Conservation (phyloP, 1,140 invertebrate genomes). For the Drosophila nigrodunni region DNA sequence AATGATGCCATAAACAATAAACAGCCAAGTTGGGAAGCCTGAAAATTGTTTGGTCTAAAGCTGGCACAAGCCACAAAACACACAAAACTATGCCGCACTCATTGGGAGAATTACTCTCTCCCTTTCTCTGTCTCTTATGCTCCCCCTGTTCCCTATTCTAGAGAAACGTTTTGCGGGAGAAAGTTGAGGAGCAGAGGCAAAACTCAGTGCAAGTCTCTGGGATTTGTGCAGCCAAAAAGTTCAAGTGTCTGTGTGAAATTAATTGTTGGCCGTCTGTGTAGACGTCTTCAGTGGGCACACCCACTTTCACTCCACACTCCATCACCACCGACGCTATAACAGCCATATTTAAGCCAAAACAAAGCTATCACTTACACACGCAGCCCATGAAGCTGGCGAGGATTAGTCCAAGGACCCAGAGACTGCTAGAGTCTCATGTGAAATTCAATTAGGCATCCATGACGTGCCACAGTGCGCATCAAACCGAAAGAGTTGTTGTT, state of each 20-base stretch:
- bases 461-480: conserved; percentile 65
- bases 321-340: not conserved
- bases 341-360: conserved; percentile 72
- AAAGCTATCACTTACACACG: conserved; percentile 80
- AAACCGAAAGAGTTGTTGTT: conserved; percentile 41
- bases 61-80: conserved; percentile 67
- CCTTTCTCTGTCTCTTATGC: not conserved
- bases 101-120: conserved; percentile 33
- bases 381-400: conserved; percentile 43
- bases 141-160: not conserved
- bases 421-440: conserved; percentile 38
- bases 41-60: conserved; percentile 74
- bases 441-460: conserved; percentile 80
- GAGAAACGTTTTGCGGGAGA: conserved; percentile 6
- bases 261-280: conserved; percentile 65
- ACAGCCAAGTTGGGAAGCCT: conserved; percentile 77
- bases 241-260: conserved; percentile 79
- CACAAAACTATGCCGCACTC: conserved; percentile 81
- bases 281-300: conserved; percentile 3
- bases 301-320: conserved; percentile 6
- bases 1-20: conserved; percentile 84
- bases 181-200: conserved; percentile 10
- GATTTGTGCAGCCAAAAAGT: conserved; percentile 79
- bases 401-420: conserved; percentile 63
- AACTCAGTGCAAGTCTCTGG: conserved; percentile 57